phyloP scores from a whole-genome alignment of 2,888 invertebrate species.

The Aphidius colemani region DNA sequence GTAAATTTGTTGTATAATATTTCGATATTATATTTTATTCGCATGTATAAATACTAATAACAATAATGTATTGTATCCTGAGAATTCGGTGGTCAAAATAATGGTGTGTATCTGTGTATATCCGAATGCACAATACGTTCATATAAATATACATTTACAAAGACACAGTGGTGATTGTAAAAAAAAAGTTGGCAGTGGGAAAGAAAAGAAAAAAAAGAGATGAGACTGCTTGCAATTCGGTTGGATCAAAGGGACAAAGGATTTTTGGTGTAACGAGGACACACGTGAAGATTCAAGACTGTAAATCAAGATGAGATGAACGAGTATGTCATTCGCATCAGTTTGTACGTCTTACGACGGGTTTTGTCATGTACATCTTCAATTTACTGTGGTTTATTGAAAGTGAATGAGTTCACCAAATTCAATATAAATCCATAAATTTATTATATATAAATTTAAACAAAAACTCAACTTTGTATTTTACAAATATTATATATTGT shows the following conservation, averaged over 20 bases:
- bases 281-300: constrained; percentile 36
- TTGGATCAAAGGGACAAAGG: constrained; percentile 40
- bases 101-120: not conserved
- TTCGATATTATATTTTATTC: too few species aligned
- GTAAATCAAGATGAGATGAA: constrained; percentile 37
- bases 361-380: constrained; percentile 28
- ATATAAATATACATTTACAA: too few species aligned
- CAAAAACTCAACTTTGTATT: too few species aligned
- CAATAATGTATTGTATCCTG: too few species aligned
- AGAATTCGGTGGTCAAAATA: not conserved
- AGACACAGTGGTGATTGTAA: not conserved
- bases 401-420: constrained; percentile 29
- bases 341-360: constrained; percentile 12
- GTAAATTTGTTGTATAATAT: too few species aligned
- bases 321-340: constrained; percentile 8
- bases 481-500: not conserved
- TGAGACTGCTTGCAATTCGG: constrained; percentile 25
- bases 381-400: constrained; percentile 30
- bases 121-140: not conserved
- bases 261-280: constrained; percentile 46
- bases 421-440: not conserved
- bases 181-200: not conserved
- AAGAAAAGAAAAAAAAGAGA: not conserved
- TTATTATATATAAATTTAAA: not conserved
- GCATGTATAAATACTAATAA: not conserved